Evolutionary conservation across 2,888 invertebrate species (phyloP).

Genomic region (Hyles lineata): DNA sequence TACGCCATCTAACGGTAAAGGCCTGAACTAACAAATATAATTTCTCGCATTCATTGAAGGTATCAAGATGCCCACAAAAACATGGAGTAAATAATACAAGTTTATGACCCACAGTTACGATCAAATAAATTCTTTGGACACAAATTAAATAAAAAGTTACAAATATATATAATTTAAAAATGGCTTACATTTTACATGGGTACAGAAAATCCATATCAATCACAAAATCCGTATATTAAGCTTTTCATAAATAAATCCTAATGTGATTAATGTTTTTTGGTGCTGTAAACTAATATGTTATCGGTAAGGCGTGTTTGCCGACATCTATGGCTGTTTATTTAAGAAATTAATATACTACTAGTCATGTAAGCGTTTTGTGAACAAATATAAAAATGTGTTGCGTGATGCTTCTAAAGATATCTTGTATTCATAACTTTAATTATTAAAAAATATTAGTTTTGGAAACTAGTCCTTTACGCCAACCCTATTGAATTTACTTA

Average conservation of each 20-base stretch:
- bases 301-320: constrained; percentile 32
- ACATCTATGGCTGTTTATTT: constrained; percentile 35
- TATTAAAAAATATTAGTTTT: too few species aligned
- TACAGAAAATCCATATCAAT: neutral
- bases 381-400: constrained; percentile 22
- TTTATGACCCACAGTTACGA: too few species aligned
- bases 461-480: too few species aligned
- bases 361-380: constrained; percentile 40
- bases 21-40: too few species aligned
- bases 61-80: too few species aligned
- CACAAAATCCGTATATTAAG: neutral
- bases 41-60: too few species aligned
- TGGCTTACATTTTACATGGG: neutral
- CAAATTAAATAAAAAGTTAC: too few species aligned
- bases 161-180: neutral
- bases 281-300: constrained; percentile 33
- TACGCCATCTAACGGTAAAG: too few species aligned
- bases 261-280: constrained; percentile 24
- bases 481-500: too few species aligned
- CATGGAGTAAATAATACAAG: too few species aligned
- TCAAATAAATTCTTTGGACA: too few species aligned
- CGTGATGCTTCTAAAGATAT: neutral
- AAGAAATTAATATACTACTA: constrained; percentile 38
- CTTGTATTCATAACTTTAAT: too few species aligned
- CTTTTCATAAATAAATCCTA: neutral